phyloP scores from a whole-genome alignment of 1,140 invertebrate genomes.

The Periplaneta americana region DNA sequence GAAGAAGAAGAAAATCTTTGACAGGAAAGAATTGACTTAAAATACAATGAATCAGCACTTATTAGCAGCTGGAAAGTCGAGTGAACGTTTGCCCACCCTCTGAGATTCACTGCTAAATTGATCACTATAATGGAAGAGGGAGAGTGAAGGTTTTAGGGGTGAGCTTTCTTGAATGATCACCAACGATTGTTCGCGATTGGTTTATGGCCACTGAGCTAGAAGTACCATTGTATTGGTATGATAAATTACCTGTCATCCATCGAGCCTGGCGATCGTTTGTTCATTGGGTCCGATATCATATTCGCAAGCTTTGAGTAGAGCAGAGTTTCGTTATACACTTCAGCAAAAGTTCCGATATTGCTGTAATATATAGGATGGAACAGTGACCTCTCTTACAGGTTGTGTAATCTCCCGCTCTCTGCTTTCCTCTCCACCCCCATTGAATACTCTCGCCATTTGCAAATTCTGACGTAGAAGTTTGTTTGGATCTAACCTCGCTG shows the following conservation, averaged over 20 bases:
- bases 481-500: background rate
- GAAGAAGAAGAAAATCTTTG: too few relatives aligned
- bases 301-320: background rate
- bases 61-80: too few relatives aligned
- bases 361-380: too few relatives aligned
- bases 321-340: background rate
- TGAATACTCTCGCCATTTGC: too few relatives aligned
- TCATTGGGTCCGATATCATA: background rate
- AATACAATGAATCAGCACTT: too few relatives aligned
- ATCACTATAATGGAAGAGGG: background rate
- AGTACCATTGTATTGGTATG: background rate
- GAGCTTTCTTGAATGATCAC: background rate
- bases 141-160: background rate
- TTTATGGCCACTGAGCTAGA: background rate
- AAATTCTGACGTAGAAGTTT: background rate
- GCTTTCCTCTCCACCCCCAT: too few relatives aligned
- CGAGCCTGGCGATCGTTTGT: background rate
- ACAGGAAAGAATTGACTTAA: too few relatives aligned
- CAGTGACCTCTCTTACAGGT: background rate
- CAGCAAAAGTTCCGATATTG: background rate
- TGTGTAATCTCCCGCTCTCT: background rate
- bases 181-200: background rate
- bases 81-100: too few relatives aligned
- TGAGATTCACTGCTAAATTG: background rate
- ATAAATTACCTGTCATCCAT: background rate